Percentiles rank a stretch among this genome's conserved stretches.
phyloP scores from a whole-genome alignment of 2,113 vertebrate species.

The Tupaia chinensis region DNA sequence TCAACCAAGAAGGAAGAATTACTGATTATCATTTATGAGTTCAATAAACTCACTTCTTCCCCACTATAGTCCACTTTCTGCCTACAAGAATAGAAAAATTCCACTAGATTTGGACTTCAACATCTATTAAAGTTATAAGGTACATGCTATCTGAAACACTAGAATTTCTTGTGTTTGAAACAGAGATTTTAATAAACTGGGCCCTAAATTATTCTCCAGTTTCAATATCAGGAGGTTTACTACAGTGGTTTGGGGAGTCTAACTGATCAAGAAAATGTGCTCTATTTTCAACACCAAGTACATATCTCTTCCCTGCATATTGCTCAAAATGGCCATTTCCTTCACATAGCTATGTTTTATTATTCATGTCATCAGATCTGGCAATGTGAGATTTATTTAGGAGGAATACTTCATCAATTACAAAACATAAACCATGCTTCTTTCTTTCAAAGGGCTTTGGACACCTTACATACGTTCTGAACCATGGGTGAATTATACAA shows the following conservation, averaged over 20 bases:
- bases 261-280: conserved; percentile 70
- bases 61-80: neutral
- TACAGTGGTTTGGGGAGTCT: conserved; percentile 66
- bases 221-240: conserved; percentile 51
- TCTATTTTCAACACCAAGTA: conserved; percentile 80
- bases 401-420: conserved; percentile 80
- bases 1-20: neutral
- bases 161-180: neutral
- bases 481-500: conserved; percentile 59
- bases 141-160: neutral
- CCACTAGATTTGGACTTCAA: neutral
- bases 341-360: conserved; percentile 87
- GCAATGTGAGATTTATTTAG: conserved; percentile 86
- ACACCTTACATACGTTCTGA: conserved; percentile 78
- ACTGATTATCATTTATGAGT: neutral
- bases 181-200: neutral
- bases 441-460: conserved; percentile 65
- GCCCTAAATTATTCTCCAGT: conserved; percentile 1
- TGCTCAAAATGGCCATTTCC: conserved; percentile 86
- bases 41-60: neutral
- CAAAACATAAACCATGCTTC: conserved; percentile 77
- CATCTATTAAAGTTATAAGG: neutral
- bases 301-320: conserved; percentile 77
- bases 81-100: neutral
- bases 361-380: conserved; percentile 88